Evolutionary conservation across 2,888 invertebrate genomes (phyloP), one percentile per base, ranked within the genome.

Genomic region (Entomobrya multifasciata): DNA sequence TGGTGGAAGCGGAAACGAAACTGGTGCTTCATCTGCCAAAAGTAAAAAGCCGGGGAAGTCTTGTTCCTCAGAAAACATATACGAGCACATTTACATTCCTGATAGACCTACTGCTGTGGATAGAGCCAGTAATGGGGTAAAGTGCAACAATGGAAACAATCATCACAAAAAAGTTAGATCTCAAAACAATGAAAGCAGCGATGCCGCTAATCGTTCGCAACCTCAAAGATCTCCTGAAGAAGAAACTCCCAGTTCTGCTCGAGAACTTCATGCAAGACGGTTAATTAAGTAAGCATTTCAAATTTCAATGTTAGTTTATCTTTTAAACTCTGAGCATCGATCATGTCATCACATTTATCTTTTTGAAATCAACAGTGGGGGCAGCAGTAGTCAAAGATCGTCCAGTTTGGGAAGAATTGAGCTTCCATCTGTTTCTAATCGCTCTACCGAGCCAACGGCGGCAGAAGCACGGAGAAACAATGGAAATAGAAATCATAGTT

Each of bases 81-180:
- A 91, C 62, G 91, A 91, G 47, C 90, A 89, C 70, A 76, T 91
- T 55, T 91, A 89, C 77, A 79, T 88, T 52, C 87, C 90, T 6
- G 80, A 87, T 11, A 55, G 78, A 52, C 79, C 44, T 13, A 20
- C 30, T 30, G 30, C 30, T 27, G 55, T 22, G 2, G 77, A 77
- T 10, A 55, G 70, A n/a, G 52, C 36, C 11, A 72, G 47, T 57
- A 49, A 74, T 55, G 74, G 74, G 5, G 55, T 55, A 27, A 52
- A 74, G 27, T 74, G 47, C 13, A 30, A 74, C 30, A 74, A 74
- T 30, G 74, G 74, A 55, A 70, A 70, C 15, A 70, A 70, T 49
- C 70, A 67, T 67, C 65, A 41, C 17, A 30, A 65, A 36, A 30
- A 78, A 67, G n/a, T 11, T 0, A 62, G 77, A 55, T 77, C 77